These are phyloP conservation scores for Stenopsyche tienmushanensis DNA, from an alignment of 1,140 invertebrate species.

Conservation along the genomic window DNA sequence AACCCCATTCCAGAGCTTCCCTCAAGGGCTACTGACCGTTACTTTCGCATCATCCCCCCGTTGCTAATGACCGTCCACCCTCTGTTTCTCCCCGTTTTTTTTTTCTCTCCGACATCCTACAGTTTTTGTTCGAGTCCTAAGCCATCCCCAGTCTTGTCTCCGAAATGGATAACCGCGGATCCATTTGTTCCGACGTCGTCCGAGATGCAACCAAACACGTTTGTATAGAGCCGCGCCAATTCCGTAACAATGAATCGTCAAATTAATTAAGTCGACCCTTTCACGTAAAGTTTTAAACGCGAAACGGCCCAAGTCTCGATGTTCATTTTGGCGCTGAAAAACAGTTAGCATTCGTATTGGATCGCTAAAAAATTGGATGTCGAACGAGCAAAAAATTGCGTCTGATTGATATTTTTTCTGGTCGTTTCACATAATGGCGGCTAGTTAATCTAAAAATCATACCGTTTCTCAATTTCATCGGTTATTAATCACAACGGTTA, in stretches of 20 bases:
- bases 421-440: not conserved
- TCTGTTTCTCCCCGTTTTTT: constrained; percentile 12
- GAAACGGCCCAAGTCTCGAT: not conserved
- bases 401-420: not conserved
- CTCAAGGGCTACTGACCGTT: constrained; percentile 22
- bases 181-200: constrained; percentile 17
- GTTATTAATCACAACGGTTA: not conserved
- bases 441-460: not conserved
- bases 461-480: not conserved
- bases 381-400: no score
- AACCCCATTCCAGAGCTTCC: not conserved
- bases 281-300: not conserved
- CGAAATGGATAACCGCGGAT: constrained; percentile 28
- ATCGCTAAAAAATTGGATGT: no score
- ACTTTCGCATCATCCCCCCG: constrained; percentile 7
- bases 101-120: constrained; percentile 16
- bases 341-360: no score
- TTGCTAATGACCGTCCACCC: constrained; percentile 33
- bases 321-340: not conserved
- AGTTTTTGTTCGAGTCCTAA: constrained; percentile 34
- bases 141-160: constrained; percentile 28
- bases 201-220: not conserved
- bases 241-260: not conserved
- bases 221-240: not conserved
- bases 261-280: not conserved